Percentiles rank a stretch among this genome's conserved stretches.
phyloP scores from a whole-genome alignment of 2,888 invertebrate species.

The Chironomus tentans region DNA sequence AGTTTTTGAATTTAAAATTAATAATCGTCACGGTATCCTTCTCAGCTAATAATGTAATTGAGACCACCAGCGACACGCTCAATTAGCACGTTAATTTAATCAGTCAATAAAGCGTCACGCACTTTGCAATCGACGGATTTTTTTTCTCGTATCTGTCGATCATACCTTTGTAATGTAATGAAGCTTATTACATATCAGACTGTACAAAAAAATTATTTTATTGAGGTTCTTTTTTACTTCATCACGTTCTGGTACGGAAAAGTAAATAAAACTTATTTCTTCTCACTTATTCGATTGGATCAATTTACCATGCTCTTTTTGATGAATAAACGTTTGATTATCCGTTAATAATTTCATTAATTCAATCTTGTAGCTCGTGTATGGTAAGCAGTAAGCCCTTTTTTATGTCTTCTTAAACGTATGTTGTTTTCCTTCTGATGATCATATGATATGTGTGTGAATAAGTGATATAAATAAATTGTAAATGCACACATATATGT shows the following conservation, averaged over 20 bases:
- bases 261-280: no score
- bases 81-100: constrained; percentile 19
- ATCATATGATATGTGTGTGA: no score
- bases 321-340: background rate
- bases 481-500: no score
- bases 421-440: no score
- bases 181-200: background rate
- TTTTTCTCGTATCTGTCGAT: constrained; percentile 8
- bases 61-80: constrained; percentile 10
- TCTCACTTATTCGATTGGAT: no score
- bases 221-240: no score
- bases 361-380: background rate
- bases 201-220: no score
- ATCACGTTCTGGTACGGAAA: no score
- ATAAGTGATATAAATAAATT: no score
- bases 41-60: background rate
- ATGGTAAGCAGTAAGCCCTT: no score
- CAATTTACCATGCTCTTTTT: no score
- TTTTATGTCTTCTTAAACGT: no score
- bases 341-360: constrained; percentile 12
- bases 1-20: background rate
- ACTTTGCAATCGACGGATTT: background rate
- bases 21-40: background rate
- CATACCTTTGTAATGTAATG: background rate
- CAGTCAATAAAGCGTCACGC: constrained; percentile 23